Conservation (phyloP, 2,113 vertebrate genomes). For the Elaphurus davidianus region DNA sequence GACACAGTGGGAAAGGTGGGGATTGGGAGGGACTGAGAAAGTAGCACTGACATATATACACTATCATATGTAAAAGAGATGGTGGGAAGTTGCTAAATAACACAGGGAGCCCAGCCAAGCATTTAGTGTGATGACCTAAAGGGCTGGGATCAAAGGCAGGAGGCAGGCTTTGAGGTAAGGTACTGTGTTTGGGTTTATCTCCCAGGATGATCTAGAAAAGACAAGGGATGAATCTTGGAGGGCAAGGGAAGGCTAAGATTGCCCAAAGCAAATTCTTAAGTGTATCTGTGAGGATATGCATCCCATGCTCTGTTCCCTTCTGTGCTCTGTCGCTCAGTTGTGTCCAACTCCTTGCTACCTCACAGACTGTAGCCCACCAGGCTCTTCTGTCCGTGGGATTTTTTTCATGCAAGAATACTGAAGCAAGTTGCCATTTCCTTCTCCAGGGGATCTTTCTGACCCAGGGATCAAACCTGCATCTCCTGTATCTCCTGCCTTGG, state of each 20-base stretch:
- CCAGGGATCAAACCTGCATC: background rate
- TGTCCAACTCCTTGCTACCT: background rate
- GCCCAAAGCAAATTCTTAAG: background rate
- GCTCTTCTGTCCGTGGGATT: background rate
- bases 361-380: background rate
- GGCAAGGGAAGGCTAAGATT: background rate
- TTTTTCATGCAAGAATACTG: background rate
- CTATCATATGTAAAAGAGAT: background rate
- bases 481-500: background rate
- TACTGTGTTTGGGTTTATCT: background rate
- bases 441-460: background rate
- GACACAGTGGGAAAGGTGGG: background rate
- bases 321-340: fast-evolving
- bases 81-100: background rate
- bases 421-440: background rate
- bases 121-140: background rate
- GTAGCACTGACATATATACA: background rate
- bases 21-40: background rate
- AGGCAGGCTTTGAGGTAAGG: background rate
- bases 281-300: background rate
- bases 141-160: background rate
- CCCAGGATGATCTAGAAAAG: background rate
- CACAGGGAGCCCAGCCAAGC: background rate
- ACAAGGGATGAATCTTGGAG: too few species aligned
- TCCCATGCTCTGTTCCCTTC: background rate